Evolutionary conservation across 2,113 vertebrate genomes (phyloP).

Genomic region (Phyllopteryx taeniolatus): DNA sequence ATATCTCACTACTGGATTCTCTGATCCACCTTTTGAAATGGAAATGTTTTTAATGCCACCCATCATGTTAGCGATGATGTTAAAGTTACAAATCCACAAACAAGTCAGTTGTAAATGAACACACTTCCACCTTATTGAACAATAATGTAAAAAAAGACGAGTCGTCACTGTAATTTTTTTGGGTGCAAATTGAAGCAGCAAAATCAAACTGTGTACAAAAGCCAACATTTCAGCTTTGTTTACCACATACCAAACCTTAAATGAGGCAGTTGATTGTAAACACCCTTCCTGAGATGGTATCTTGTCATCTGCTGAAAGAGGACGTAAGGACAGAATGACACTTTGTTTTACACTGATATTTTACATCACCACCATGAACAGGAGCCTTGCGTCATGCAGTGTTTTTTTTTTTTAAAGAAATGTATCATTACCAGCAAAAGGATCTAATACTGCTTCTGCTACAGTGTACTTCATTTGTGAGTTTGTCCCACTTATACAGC

Average conservation of each 20-base stretch:
- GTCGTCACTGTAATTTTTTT: neutral
- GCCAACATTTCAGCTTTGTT: neutral
- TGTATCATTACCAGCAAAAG: neutral
- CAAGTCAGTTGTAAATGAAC: neutral
- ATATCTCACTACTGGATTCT: constrained; percentile 15
- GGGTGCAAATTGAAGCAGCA: neutral
- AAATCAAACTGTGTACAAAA: neutral
- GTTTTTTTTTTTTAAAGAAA: neutral
- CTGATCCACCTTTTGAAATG: constrained; percentile 33
- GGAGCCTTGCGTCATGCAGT: neutral
- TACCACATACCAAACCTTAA: neutral
- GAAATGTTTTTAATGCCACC: constrained; percentile 26
- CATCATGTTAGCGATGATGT: constrained; percentile 21
- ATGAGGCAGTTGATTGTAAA: neutral
- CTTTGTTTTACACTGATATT: neutral
- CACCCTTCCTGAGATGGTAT: neutral
- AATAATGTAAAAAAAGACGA: neutral
- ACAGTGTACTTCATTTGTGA: neutral
- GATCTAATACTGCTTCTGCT: neutral
- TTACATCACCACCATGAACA: neutral
- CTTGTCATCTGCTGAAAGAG: neutral
- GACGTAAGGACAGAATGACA: neutral
- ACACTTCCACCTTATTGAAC: neutral
- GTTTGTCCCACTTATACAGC: neutral
- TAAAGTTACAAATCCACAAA: constrained; percentile 14